Conservation (phyloP, 2,888 invertebrate genomes). For the Luperina nickerlii region DNA sequence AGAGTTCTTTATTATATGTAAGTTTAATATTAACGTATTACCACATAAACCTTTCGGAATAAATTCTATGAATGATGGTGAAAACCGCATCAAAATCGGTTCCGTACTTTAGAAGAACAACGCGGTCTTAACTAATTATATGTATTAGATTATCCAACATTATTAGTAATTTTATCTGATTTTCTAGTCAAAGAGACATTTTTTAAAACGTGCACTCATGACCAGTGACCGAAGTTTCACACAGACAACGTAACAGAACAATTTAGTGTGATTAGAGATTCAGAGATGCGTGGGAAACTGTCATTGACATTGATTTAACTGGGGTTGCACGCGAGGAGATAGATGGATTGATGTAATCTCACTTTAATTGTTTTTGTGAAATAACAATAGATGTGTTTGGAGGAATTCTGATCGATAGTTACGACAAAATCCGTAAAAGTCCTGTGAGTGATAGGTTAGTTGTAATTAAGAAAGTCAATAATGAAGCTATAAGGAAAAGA, state of each 20-base stretch:
- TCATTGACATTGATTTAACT: conserved; percentile 60
- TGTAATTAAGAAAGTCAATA: not conserved
- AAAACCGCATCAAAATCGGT: not conserved
- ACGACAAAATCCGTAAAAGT: not conserved
- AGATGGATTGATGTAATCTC: conserved; percentile 52
- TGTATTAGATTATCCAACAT: not conserved
- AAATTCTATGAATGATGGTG: not conserved
- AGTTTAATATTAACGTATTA: not conserved
- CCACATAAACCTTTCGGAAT: not conserved
- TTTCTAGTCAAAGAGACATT: conserved; percentile 29
- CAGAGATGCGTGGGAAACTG: conserved; percentile 61
- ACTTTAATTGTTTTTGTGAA: conserved; percentile 38
- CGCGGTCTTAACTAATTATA: not conserved
- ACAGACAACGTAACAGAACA: conserved; percentile 49
- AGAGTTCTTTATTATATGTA: not conserved
- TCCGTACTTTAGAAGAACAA: not conserved
- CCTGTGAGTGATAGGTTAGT: not conserved
- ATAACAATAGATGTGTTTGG: conserved; percentile 6
- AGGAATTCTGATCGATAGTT: not conserved
- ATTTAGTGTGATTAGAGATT: conserved; percentile 54
- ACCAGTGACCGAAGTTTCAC: conserved; percentile 58
- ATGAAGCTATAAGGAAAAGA: not conserved
- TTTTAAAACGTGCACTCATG: conserved; percentile 40
- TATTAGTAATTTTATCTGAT: not conserved
- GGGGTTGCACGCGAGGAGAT: conserved; percentile 52